These are phyloP conservation scores for Platanista minor DNA, from an alignment of 2,113 vertebrate genomes.

Conservation along the genomic window DNA sequence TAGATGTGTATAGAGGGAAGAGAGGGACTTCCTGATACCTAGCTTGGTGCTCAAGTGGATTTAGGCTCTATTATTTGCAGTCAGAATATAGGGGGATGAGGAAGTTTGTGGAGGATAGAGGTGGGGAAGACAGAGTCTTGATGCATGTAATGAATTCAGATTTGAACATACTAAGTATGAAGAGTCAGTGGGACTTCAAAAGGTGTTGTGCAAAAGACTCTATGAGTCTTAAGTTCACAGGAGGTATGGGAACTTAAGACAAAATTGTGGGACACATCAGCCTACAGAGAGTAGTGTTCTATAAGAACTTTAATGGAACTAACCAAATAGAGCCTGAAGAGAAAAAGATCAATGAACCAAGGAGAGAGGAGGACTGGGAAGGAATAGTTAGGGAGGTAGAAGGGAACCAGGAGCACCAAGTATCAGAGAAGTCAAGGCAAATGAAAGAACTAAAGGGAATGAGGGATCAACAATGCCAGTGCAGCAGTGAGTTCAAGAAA, in stretches of 20 bases:
- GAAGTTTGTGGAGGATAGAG: background rate
- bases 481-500: background rate
- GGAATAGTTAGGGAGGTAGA: background rate
- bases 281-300: background rate
- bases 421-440: background rate
- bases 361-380: background rate
- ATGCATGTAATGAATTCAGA: background rate
- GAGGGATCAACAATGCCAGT: background rate
- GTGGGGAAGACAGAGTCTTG: background rate
- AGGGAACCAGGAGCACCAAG: background rate
- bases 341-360: background rate
- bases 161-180: background rate
- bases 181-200: background rate
- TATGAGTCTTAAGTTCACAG: background rate
- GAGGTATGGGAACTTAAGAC: background rate
- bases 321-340: background rate
- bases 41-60: background rate
- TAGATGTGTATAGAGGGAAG: background rate
- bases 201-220: background rate
- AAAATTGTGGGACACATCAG: background rate
- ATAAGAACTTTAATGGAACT: background rate
- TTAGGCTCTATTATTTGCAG: background rate
- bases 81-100: background rate
- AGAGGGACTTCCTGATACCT: background rate
- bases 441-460: background rate